Percentiles rank a stretch among this genome's conserved stretches.
These are phyloP conservation scores for Drymonia ruficornis DNA, from an alignment of 2,888 invertebrate species.

Conservation along the genomic window DNA sequence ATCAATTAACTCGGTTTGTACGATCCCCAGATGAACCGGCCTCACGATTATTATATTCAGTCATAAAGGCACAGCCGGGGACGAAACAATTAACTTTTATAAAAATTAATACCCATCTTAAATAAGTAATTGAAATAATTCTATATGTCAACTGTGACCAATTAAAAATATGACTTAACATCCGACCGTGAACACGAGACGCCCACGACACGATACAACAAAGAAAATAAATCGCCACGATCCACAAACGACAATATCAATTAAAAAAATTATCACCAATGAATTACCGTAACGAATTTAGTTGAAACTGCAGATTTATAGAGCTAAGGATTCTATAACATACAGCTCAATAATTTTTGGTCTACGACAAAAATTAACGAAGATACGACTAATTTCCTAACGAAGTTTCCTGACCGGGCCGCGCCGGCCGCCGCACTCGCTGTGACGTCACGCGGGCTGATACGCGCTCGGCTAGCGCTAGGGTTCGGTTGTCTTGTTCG, in stretches of 20 bases:
- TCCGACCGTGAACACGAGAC: slow-evolving; percentile 24
- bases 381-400: too few relatives aligned
- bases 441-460: too few relatives aligned
- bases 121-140: slow-evolving; percentile 48
- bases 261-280: slow-evolving; percentile 75
- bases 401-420: too few relatives aligned
- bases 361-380: too few relatives aligned
- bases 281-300: too few relatives aligned
- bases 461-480: too few relatives aligned
- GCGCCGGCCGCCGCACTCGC: too few relatives aligned
- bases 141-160: slow-evolving; percentile 54
- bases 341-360: too few relatives aligned
- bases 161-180: slow-evolving; percentile 47
- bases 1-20: slow-evolving; percentile 34
- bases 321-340: too few relatives aligned
- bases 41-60: slow-evolving; percentile 41
- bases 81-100: slow-evolving; percentile 40
- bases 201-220: slow-evolving; percentile 28
- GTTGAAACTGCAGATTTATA: too few relatives aligned
- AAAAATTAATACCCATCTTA: slow-evolving; percentile 41
- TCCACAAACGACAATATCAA: slow-evolving; percentile 56
- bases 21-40: slow-evolving; percentile 33
- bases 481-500: too few relatives aligned
- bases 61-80: slow-evolving; percentile 42
- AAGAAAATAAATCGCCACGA: slow-evolving; percentile 49